phyloP scores from a whole-genome alignment of 2,113 vertebrate genomes.

The Todiramphus chloris region DNA sequence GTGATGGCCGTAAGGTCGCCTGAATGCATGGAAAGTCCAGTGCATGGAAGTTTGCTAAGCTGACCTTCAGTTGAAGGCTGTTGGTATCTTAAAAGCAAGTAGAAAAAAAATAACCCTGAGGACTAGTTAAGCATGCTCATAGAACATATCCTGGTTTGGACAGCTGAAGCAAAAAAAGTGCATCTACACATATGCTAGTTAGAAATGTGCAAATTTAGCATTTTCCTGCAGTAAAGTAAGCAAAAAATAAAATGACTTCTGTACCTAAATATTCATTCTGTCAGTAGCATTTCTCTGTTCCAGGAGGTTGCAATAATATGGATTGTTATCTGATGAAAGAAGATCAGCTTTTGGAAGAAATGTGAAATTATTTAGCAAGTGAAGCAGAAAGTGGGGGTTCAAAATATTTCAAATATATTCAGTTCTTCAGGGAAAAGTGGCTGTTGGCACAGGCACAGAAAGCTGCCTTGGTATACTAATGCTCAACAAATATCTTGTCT shows the following conservation, averaged over 20 bases:
- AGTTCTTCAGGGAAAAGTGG: constrained; percentile 53
- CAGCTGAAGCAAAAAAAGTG: constrained; percentile 8
- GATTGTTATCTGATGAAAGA: constrained; percentile 64
- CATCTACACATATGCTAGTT: constrained; percentile 32
- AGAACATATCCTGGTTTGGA: constrained; percentile 27
- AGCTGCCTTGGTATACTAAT: constrained; percentile 30
- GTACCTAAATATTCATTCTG: constrained; percentile 37
- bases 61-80: background rate
- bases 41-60: background rate
- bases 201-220: constrained; percentile 45
- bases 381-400: constrained; percentile 66
- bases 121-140: background rate
- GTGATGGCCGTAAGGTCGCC: background rate
- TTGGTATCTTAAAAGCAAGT: constrained; percentile 1
- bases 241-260: background rate
- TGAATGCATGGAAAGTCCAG: constrained; percentile 12
- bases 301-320: constrained; percentile 38
- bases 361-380: constrained; percentile 72
- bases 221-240: constrained; percentile 33
- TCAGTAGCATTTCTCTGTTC: constrained; percentile 43
- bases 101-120: constrained; percentile 30
- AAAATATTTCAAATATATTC: constrained; percentile 61
- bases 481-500: constrained; percentile 47
- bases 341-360: constrained; percentile 69
- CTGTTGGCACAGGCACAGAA: constrained; percentile 59